Percentiles rank a stretch among this genome's conserved stretches.
Evolutionary conservation across 2,797 vertebrate genomes (phyloP).

Genomic region (Selene dorsalis): DNA sequence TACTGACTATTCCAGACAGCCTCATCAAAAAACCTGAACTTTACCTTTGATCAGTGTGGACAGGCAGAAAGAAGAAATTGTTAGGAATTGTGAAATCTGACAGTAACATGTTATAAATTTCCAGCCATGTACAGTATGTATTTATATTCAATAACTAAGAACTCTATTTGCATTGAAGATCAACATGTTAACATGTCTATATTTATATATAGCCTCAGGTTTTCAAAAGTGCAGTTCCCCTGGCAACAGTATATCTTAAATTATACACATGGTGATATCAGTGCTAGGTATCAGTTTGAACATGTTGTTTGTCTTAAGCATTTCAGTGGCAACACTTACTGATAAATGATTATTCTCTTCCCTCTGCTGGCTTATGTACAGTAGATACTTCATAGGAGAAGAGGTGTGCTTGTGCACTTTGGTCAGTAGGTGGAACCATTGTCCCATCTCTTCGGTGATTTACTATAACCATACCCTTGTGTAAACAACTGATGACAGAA

Average conservation of each 20-base stretch:
- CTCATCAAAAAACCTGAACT: too few species aligned
- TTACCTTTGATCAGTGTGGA: too few species aligned
- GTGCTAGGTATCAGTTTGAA: not conserved
- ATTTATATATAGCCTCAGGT: not conserved
- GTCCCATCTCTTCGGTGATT: slow-evolving; percentile 16
- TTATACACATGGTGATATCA: not conserved
- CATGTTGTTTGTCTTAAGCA: not conserved
- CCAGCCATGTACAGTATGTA: not conserved
- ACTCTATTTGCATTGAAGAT: not conserved
- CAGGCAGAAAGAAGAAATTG: not conserved
- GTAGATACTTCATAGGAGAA: not conserved
- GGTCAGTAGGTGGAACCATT: slow-evolving; percentile 80
- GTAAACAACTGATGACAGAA: slow-evolving; percentile 22
- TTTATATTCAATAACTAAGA: not conserved
- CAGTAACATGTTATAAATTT: not conserved
- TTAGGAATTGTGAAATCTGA: not conserved
- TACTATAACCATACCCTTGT: not conserved
- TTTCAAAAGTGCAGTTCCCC: not conserved
- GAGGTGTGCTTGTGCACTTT: slow-evolving; percentile 39
- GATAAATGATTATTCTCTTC: not conserved
- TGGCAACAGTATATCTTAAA: not conserved
- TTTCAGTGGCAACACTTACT: not conserved
- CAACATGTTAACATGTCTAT: not conserved
- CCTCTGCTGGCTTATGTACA: not conserved
- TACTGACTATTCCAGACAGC: too few species aligned